Percentiles rank a stretch among this genome's conserved stretches.
Evolutionary conservation across 1,140 invertebrate species (phyloP).

Genomic region (Hestina assimilis): DNA sequence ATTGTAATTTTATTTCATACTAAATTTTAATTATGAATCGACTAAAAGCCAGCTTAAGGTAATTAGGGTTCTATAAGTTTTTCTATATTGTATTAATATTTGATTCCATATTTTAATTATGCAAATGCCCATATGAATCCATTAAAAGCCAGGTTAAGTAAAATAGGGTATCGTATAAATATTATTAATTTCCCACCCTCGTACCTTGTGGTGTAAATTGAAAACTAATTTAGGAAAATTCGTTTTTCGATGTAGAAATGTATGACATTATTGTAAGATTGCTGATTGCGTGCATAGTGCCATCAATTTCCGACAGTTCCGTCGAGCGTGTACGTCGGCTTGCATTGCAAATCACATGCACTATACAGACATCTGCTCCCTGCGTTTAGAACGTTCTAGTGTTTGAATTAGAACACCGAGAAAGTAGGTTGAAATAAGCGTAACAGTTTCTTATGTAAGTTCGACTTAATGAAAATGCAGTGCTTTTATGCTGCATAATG

Average conservation of each 20-base stretch:
- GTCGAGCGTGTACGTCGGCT: slow-evolving; percentile 3
- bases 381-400: slow-evolving; percentile 6
- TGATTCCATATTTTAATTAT: too few species aligned
- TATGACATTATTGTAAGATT: slow-evolving; percentile 7
- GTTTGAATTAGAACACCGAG: slow-evolving; percentile 11
- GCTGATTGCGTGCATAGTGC: neutral
- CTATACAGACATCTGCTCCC: slow-evolving; percentile 3
- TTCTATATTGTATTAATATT: too few species aligned
- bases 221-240: neutral
- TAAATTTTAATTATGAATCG: too few species aligned
- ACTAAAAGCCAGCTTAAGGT: too few species aligned
- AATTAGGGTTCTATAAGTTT: too few species aligned
- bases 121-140: too few species aligned
- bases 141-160: too few species aligned
- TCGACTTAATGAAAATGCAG: slow-evolving; percentile 8
- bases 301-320: slow-evolving; percentile 22
- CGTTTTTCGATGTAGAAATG: neutral
- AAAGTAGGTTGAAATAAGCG: slow-evolving; percentile 18
- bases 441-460: slow-evolving; percentile 6
- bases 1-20: too few species aligned
- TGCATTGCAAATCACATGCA: slow-evolving; percentile 18
- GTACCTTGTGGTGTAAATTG: too few species aligned
- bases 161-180: too few species aligned
- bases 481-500: neutral
- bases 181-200: too few species aligned